phyloP scores from a whole-genome alignment of 2,113 vertebrate genomes.

The Podarcis muralis region DNA sequence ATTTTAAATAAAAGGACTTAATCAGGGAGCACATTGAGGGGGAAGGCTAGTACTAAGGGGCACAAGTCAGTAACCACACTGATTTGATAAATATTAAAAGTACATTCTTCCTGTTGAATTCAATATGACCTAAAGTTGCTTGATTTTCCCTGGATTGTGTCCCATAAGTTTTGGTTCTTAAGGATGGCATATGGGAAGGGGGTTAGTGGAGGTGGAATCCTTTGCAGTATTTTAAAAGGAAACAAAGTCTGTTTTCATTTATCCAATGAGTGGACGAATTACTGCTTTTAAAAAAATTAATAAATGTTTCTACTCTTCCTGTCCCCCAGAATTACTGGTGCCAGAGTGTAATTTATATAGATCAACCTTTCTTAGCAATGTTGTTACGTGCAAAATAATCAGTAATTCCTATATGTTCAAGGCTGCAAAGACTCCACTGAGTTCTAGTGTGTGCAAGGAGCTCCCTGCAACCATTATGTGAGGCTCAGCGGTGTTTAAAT shows the following conservation, averaged over 20 bases:
- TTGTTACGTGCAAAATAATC: not conserved
- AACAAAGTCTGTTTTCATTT: not conserved
- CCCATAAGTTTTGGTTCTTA: not conserved
- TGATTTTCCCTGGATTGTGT: not conserved
- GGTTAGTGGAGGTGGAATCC: not conserved
- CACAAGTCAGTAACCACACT: not conserved
- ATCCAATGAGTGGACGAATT: not conserved
- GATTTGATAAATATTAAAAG: not conserved
- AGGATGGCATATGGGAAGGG: not conserved
- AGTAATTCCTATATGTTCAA: not conserved
- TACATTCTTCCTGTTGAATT: not conserved
- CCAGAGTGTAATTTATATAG: not conserved
- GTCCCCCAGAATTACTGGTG: not conserved
- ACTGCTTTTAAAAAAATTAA: not conserved
- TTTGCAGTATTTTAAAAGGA: not conserved
- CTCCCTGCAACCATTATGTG: not conserved
- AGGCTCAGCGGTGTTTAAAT: not conserved
- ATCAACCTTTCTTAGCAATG: not conserved
- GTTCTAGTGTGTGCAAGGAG: not conserved
- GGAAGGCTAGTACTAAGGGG: not conserved
- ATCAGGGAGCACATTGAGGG: not conserved
- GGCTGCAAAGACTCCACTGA: not conserved
- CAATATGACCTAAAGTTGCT: not conserved
- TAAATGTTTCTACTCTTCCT: not conserved
- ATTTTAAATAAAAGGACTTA: constrained; percentile 34